Evolutionary conservation across 1,140 invertebrate genomes (phyloP).

Genomic region (Rhagoletis zephyria): DNA sequence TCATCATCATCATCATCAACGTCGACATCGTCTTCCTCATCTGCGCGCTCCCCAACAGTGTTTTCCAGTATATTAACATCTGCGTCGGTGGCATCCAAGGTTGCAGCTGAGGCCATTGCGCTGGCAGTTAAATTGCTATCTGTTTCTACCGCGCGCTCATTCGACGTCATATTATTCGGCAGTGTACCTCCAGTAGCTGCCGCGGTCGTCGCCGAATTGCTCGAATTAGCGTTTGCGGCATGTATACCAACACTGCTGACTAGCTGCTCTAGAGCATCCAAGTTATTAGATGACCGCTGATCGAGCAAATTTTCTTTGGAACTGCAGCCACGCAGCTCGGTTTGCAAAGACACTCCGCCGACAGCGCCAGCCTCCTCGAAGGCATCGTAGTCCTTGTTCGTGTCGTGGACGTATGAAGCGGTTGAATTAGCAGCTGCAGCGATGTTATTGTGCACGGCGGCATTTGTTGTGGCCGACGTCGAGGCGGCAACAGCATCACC

Average conservation of each 20-base stretch:
- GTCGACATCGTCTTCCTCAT: slow-evolving; percentile 2
- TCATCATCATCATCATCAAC: slow-evolving; percentile 38
- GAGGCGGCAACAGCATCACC: slow-evolving; percentile 30
- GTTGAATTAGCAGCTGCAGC: neutral
- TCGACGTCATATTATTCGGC: neutral
- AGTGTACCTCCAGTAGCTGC: neutral
- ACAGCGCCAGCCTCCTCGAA: slow-evolving; percentile 53
- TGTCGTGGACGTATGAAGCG: slow-evolving; percentile 62
- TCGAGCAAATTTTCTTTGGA: slow-evolving; percentile 57
- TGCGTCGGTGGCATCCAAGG: neutral
- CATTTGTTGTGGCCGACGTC: slow-evolving; percentile 56
- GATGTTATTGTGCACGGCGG: neutral
- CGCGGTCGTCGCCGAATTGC: neutral
- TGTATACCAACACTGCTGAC: slow-evolving; percentile 41
- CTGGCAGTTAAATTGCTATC: slow-evolving; percentile 26
- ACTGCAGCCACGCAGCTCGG: slow-evolving; percentile 31
- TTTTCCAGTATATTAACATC: slow-evolving; percentile 59
- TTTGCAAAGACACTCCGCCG: slow-evolving; percentile 42
- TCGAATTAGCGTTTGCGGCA: neutral
- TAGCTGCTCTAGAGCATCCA: slow-evolving; percentile 59
- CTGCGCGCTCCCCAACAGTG: slow-evolving; percentile 44
- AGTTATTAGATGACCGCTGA: slow-evolving; percentile 63
- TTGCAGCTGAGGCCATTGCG: neutral
- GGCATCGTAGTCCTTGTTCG: slow-evolving; percentile 68
- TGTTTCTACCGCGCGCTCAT: neutral